These are phyloP conservation scores for Dastarcus helophoroides DNA, from an alignment of 2,888 invertebrate genomes.

Conservation along the genomic window DNA sequence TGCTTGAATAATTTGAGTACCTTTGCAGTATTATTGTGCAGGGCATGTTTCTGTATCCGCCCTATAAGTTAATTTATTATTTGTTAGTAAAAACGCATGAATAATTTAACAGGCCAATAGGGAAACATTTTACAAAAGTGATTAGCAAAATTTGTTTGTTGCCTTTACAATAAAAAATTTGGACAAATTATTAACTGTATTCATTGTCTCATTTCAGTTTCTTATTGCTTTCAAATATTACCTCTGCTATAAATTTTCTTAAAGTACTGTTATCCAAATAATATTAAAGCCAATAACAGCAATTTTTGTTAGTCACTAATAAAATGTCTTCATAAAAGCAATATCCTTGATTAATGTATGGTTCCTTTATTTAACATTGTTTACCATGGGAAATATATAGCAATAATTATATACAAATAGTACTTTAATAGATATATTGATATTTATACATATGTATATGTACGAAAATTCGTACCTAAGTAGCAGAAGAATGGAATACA, in stretches of 20 bases:
- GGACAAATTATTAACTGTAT: too few species aligned
- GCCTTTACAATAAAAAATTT: too few species aligned
- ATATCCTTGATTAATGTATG: constrained; percentile 28
- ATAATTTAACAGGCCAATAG: too few species aligned
- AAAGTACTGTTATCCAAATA: too few species aligned
- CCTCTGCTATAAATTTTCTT: too few species aligned
- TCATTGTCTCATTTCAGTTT: too few species aligned
- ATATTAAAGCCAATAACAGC: too few species aligned
- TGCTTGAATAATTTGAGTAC: constrained; percentile 16
- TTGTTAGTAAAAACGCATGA: too few species aligned
- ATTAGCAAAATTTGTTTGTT: too few species aligned
- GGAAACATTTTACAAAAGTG: too few species aligned
- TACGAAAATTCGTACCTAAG: constrained; percentile 9
- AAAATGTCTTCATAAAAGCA: constrained; percentile 21
- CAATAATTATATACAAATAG: constrained; percentile 35
- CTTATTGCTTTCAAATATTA: too few species aligned
- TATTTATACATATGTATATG: constrained; percentile 23
- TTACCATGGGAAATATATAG: constrained; percentile 35
- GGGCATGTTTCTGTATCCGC: constrained; percentile 15
- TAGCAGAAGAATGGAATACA: too few species aligned
- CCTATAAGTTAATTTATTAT: constrained; percentile 3
- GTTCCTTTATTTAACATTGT: constrained; percentile 30
- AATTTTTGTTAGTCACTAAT: constrained; percentile 9
- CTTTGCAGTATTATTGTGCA: constrained; percentile 35
- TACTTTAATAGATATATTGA: constrained; percentile 22